Percentiles rank a stretch among this genome's conserved stretches.
These are phyloP conservation scores for Ecliptopera silaceata DNA, from an alignment of 2,888 invertebrate genomes.

Conservation along the genomic window DNA sequence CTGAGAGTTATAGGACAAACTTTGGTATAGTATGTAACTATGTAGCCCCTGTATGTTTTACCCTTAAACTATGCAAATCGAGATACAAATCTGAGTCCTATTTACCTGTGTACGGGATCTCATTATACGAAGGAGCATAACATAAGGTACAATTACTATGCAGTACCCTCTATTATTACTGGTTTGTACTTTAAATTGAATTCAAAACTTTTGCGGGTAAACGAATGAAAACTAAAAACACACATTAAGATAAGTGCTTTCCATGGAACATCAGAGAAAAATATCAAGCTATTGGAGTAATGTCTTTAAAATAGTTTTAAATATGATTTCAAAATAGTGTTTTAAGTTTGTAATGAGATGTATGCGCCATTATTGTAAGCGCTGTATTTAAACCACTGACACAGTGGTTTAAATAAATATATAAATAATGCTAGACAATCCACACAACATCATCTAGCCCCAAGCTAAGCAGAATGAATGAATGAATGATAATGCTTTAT, in stretches of 20 bases:
- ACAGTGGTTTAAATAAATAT: no score
- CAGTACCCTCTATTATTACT: neutral
- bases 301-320: neutral
- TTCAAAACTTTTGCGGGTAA: neutral
- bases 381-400: no score
- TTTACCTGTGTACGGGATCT: constrained; percentile 44
- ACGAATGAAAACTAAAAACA: neutral
- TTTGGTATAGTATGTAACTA: constrained; percentile 44
- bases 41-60: constrained; percentile 27
- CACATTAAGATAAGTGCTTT: neutral
- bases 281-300: neutral
- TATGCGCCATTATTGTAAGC: no score
- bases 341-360: no score
- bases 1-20: constrained; percentile 63
- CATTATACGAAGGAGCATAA: constrained; percentile 23
- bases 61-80: constrained; percentile 64
- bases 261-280: neutral
- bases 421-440: no score
- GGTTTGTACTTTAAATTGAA: constrained; percentile 6
- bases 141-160: constrained; percentile 2
- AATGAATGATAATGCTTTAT: no score
- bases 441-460: no score
- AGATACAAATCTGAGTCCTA: constrained; percentile 57
- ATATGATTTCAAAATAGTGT: no score
- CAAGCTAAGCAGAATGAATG: no score